Percentiles rank a stretch among this genome's conserved stretches.
Evolutionary conservation across 2,888 invertebrate species (phyloP).

Genomic region (Eupithecia exiguata): DNA sequence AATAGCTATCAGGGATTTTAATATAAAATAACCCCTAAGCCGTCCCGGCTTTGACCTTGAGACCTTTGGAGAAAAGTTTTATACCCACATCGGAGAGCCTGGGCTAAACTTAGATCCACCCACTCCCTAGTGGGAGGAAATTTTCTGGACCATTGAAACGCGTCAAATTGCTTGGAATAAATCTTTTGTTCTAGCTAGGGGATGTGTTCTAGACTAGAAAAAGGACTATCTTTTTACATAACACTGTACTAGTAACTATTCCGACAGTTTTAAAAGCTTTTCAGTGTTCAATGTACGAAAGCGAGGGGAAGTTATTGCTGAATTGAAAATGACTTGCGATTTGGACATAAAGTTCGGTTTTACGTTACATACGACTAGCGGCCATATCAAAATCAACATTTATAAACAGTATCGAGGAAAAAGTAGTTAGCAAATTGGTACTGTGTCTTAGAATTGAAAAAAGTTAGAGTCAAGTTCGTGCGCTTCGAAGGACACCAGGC

Average conservation of each 20-base stretch:
- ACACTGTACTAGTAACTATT: conserved; percentile 4
- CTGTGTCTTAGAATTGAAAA: background rate
- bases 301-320: background rate
- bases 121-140: conserved; percentile 47
- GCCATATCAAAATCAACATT: background rate
- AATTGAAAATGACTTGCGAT: background rate
- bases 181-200: conserved; percentile 27
- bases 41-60: conserved; percentile 32
- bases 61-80: conserved; percentile 42
- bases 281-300: background rate
- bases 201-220: conserved; percentile 26
- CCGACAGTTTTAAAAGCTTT: background rate
- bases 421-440: background rate
- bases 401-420: background rate
- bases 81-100: conserved; percentile 45
- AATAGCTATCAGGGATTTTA: background rate
- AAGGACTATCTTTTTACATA: conserved; percentile 6
- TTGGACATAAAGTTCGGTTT: background rate
- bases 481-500: conserved; percentile 43
- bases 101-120: conserved; percentile 63
- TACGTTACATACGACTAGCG: background rate
- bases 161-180: conserved; percentile 48
- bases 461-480: conserved; percentile 21
- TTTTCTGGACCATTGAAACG: conserved; percentile 58
- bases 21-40: background rate